Conservation (phyloP, 2,797 vertebrate species). For the Myotis pilosus region DNA sequence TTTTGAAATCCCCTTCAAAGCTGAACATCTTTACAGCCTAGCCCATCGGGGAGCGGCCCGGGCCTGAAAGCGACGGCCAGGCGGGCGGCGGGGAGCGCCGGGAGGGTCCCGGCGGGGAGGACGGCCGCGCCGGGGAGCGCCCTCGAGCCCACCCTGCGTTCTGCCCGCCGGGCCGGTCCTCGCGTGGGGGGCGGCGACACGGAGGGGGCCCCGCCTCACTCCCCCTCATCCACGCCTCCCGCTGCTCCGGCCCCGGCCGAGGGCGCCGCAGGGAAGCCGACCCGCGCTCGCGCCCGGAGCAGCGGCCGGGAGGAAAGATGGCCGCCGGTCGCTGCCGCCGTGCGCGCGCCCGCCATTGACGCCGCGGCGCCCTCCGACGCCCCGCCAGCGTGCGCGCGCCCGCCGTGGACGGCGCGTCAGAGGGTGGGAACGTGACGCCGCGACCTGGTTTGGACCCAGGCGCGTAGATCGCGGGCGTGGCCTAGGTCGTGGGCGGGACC, state of each 20-base stretch:
- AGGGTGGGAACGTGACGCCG: neutral
- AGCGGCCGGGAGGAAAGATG: conserved; percentile 79
- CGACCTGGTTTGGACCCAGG: accelerated
- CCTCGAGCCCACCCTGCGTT: neutral
- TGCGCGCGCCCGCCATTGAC: conserved; percentile 52
- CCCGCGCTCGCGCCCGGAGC: conserved; percentile 44
- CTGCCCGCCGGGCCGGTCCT: conserved; percentile 25
- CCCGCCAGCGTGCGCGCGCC: neutral
- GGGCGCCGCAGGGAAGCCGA: neutral
- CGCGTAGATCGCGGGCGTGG: neutral
- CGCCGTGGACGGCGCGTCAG: neutral
- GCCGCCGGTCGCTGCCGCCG: conserved; percentile 71
- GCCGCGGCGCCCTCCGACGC: neutral
- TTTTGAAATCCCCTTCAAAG: conserved; percentile 99
- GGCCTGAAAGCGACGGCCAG: neutral
- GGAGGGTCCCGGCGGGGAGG: neutral
- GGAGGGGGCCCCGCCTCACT: neutral
- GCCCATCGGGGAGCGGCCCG: conserved; percentile 86
- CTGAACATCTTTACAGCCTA: conserved; percentile 96
- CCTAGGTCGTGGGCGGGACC: neutral
- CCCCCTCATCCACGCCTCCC: conserved; percentile 55
- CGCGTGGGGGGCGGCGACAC: conserved; percentile 37
- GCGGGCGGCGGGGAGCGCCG: neutral
- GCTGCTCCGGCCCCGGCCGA: neutral
- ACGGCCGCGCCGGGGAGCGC: neutral